Evolutionary conservation across 2,113 vertebrate genomes (phyloP).

Genomic region (Paratilapia polleni): DNA sequence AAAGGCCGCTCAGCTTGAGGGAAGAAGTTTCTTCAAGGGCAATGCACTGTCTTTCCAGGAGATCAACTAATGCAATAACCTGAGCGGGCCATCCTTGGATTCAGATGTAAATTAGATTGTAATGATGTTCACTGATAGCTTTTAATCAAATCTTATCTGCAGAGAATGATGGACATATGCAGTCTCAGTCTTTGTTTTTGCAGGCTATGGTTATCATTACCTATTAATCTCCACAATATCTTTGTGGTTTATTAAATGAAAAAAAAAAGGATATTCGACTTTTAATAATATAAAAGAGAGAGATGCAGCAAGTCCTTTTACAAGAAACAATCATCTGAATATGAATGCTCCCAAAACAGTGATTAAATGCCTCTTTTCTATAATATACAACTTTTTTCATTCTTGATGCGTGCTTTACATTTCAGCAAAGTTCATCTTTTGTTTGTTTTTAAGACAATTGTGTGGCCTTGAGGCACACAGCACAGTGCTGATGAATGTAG

Average conservation of each 20-base stretch:
- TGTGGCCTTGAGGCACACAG: background rate
- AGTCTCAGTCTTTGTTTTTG: background rate
- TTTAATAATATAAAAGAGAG: background rate
- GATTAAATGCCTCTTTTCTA: background rate
- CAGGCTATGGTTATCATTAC: background rate
- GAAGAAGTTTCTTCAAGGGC: slow-evolving; percentile 43
- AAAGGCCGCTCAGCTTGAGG: background rate
- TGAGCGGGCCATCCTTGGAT: slow-evolving; percentile 20
- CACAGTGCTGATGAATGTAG: background rate
- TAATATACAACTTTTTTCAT: no score
- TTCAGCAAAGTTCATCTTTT: background rate
- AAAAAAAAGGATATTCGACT: background rate
- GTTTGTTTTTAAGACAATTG: background rate
- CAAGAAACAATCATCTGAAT: background rate
- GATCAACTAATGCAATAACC: slow-evolving; percentile 37
- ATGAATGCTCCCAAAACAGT: background rate
- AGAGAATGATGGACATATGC: background rate
- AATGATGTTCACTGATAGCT: slow-evolving; percentile 36
- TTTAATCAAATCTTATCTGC: slow-evolving; percentile 48
- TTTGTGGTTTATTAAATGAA: background rate
- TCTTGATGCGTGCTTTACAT: background rate
- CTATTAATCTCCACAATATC: background rate
- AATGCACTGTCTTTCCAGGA: slow-evolving; percentile 11
- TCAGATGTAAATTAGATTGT: slow-evolving; percentile 32
- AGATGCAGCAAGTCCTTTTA: background rate